Percentiles rank a stretch among this genome's conserved stretches.
phyloP scores from a whole-genome alignment of 2,888 invertebrate genomes.

The Eupithecia centaureata region DNA sequence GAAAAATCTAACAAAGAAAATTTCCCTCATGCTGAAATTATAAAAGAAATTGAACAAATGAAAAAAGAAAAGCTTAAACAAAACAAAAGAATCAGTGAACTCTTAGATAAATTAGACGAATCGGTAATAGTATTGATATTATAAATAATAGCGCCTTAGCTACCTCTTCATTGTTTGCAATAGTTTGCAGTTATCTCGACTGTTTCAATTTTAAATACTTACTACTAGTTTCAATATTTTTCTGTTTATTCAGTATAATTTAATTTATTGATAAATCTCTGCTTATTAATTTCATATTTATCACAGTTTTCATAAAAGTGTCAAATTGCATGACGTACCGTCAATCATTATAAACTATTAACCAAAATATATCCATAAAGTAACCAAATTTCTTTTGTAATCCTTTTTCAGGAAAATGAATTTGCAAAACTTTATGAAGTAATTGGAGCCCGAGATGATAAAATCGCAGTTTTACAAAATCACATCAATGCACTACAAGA shows the following conservation, averaged over 20 bases:
- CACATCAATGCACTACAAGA: constrained; percentile 71
- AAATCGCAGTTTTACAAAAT: constrained; percentile 70
- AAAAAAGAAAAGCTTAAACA: constrained; percentile 62
- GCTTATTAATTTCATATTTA: too few species aligned
- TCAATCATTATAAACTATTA: background rate
- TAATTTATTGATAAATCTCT: too few species aligned
- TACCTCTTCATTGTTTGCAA: too few species aligned
- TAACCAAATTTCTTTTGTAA: background rate
- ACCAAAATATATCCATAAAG: background rate
- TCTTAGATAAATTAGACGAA: constrained; percentile 65
- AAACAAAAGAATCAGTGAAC: constrained; percentile 60
- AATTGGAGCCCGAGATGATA: constrained; percentile 61
- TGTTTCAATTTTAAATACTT: too few species aligned
- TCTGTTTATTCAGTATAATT: too few species aligned
- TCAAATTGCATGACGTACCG: background rate
- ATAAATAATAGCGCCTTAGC: too few species aligned
- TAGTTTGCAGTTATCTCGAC: too few species aligned
- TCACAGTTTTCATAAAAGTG: background rate
- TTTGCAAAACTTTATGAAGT: constrained; percentile 62
- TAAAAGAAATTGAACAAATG: constrained; percentile 63
- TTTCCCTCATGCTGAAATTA: constrained; percentile 49
- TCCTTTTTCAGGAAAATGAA: constrained; percentile 58
- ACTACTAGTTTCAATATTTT: too few species aligned
- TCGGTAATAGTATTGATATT: constrained; percentile 51
- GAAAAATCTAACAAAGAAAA: constrained; percentile 40